Conservation (phyloP, 2,888 invertebrate genomes). For the Toxonevra muliebris region DNA sequence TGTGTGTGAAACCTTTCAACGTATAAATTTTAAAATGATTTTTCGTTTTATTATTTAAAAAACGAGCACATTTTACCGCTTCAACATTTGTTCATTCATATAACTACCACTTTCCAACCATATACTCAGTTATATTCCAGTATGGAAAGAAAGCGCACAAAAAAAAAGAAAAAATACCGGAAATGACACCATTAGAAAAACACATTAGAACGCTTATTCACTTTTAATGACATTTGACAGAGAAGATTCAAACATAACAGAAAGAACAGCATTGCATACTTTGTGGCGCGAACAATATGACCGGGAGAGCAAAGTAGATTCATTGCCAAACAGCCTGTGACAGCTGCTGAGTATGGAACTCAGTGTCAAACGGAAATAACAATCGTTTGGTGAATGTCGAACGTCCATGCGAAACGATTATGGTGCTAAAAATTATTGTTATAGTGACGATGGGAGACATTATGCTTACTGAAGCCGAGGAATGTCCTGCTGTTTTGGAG, state of each 20-base stretch:
- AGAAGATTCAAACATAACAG: conserved; percentile 19
- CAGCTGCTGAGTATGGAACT: not conserved
- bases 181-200: conserved; percentile 42
- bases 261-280: not conserved
- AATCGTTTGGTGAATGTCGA: conserved; percentile 5
- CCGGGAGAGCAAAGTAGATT: not conserved
- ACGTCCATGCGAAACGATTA: conserved; percentile 13
- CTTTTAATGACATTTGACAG: conserved; percentile 44
- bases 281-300: not conserved
- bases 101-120: too few relatives aligned
- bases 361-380: conserved; percentile 23
- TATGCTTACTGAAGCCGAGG: too few relatives aligned
- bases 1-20: too few relatives aligned
- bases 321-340: conserved; percentile 9
- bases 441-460: too few relatives aligned
- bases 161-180: conserved; percentile 26
- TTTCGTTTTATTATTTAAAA: too few relatives aligned
- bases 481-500: too few relatives aligned
- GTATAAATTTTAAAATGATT: too few relatives aligned
- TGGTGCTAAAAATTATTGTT: conserved; percentile 10
- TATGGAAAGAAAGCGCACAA: too few relatives aligned
- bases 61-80: too few relatives aligned
- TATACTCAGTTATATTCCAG: too few relatives aligned
- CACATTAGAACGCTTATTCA: conserved; percentile 43
- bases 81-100: too few relatives aligned